Percentiles rank a stretch among this genome's conserved stretches.
phyloP scores from a whole-genome alignment of 2,888 invertebrate genomes.

The Lithophane socia region DNA sequence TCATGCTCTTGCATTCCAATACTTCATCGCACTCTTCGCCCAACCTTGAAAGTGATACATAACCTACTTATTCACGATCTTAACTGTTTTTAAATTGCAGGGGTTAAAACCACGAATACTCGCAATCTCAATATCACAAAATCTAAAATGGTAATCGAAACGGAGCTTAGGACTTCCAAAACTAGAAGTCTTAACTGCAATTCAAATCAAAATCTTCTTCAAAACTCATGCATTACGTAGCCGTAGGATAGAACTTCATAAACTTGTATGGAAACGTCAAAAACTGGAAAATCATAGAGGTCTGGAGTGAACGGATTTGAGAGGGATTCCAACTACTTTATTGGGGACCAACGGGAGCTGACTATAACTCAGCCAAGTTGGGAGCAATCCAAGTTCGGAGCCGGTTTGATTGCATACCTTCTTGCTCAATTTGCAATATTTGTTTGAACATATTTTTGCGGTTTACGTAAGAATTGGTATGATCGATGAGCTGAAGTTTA shows the following conservation, averaged over 20 bases:
- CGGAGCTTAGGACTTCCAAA: constrained; percentile 20
- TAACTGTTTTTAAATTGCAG: not conserved
- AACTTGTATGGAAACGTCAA: constrained; percentile 67
- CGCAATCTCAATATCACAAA: constrained; percentile 1
- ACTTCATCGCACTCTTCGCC: not conserved
- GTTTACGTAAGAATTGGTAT: constrained; percentile 28
- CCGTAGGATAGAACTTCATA: constrained; percentile 50
- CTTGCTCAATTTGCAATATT: constrained; percentile 67
- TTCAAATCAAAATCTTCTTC: constrained; percentile 50
- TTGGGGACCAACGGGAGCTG: constrained; percentile 65
- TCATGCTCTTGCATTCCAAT: not conserved
- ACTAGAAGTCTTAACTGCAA: constrained; percentile 27
- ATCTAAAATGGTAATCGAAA: constrained; percentile 48
- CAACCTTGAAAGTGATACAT: not conserved
- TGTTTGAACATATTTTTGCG: constrained; percentile 56
- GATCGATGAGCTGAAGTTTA: constrained; percentile 38
- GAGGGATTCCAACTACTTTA: constrained; percentile 77
- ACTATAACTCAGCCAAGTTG: constrained; percentile 76
- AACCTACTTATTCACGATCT: not conserved
- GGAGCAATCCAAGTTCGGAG: constrained; percentile 73
- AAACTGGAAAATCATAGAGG: constrained; percentile 73
- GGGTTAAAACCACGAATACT: not conserved
- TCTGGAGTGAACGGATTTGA: constrained; percentile 70
- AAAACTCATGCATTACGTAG: constrained; percentile 53
- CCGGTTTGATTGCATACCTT: constrained; percentile 74